Base-by-base conservation (phyloP, 2,888 invertebrate species). In the Pinctada fucata region DNA sequence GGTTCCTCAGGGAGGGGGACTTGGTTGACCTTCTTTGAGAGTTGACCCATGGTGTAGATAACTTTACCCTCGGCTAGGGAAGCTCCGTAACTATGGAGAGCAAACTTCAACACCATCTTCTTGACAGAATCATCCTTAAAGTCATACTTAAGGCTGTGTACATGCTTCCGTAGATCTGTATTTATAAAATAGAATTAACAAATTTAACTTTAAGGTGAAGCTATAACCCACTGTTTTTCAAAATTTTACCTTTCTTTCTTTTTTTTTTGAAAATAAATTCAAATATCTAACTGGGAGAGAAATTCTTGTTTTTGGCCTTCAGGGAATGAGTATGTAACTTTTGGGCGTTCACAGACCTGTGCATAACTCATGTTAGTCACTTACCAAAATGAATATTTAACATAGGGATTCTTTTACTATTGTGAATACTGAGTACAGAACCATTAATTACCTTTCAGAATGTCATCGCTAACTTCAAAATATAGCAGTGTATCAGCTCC, bases 101-200 rank as follows among this genome's bases (percentile, higher is more conserved):
- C 83, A 67, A 91, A 83, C 78, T 85, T 87, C 66, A 91, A 80
- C 8, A 81, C 78, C 76, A 90, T 82, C 75, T 89, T 89, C 73
- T 87, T 85, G 72, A 91, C 89, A 47, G 85, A 82, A 3, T 87
- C 87, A 49, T 90, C 88, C 74, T 87, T 87, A 52, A 92, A 89
- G 82, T 91, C 89, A 82, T 86, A 85, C 80, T 90, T 91, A 51
- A 90, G 80, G 81, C 88, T 91, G 70, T 86, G 82, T 80, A 91
- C 88, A 80, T 85, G 82, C 51, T 77, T 81, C 51, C 83, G 82
- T 79, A 88, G 80, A 75, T 88, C 90, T 90, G 85, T 3, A 84
- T 71, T 13, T 58, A 68, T 58, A 79, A 31, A 49, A 50, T 50
- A 45, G 45, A 58, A 52, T 69, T 16, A 67, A 45, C 31, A 31